Evolutionary conservation across 2,113 vertebrate genomes (phyloP).

Genomic region (Sander vitreus): DNA sequence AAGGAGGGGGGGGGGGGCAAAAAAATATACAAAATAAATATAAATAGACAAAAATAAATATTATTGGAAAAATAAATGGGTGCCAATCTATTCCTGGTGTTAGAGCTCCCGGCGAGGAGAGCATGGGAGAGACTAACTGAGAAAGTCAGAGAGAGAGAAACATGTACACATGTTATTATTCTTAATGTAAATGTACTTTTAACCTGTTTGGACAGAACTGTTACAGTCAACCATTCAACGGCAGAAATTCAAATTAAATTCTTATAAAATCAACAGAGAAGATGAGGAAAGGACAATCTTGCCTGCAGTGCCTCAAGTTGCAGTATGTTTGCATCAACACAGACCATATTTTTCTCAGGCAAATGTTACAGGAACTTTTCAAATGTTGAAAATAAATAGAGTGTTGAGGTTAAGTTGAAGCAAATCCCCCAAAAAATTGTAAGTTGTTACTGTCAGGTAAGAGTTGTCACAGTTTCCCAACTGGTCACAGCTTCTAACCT

Average conservation of each 20-base stretch:
- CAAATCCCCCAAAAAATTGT: not conserved
- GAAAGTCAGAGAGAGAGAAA: not conserved
- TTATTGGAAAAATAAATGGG: constrained; percentile 58
- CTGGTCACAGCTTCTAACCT: not conserved
- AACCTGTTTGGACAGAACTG: not conserved
- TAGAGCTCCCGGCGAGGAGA: constrained; percentile 21
- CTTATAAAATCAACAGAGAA: not conserved
- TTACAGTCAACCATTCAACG: not conserved
- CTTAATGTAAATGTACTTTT: not conserved
- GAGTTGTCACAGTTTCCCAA: too few species aligned
- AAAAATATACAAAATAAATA: too few species aligned
- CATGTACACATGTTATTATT: constrained; percentile 6
- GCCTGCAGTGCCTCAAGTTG: not conserved
- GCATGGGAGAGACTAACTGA: not conserved
- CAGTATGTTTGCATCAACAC: not conserved
- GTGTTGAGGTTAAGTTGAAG: not conserved
- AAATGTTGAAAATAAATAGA: not conserved
- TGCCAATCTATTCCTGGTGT: constrained; percentile 69
- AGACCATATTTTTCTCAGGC: not conserved
- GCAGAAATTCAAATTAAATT: not conserved
- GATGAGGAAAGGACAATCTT: not conserved
- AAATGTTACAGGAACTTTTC: not conserved
- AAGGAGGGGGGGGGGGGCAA: not conserved
- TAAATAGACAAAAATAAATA: constrained; percentile 15
- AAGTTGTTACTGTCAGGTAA: not conserved